A percentile compares a stretch with the other conserved stretches of the same genome.
phyloP scores from a whole-genome alignment of 2,888 invertebrate genomes.

The Julus scandinavius region DNA sequence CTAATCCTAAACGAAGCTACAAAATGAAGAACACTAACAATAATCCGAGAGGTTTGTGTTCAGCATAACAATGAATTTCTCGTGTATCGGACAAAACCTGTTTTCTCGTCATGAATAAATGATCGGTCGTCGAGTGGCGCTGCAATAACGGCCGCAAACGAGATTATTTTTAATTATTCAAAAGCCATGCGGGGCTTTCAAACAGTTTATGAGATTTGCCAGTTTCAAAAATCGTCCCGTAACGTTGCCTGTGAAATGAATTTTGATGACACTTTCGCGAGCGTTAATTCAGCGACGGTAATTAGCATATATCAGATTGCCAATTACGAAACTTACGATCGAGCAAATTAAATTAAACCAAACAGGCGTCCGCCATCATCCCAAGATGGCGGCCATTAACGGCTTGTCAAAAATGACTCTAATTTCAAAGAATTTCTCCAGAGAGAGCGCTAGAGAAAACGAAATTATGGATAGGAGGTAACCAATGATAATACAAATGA shows the following conservation, averaged over 20 bases:
- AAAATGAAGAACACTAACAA: neutral
- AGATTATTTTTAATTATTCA: constrained; percentile 33
- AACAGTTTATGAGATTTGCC: constrained; percentile 12
- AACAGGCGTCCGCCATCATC: neutral
- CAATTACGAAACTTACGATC: constrained; percentile 27
- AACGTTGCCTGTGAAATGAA: neutral
- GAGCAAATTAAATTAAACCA: neutral
- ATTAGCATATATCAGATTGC: constrained; percentile 33
- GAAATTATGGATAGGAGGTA: neutral
- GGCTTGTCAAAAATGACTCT: neutral
- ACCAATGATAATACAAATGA: too few relatives aligned
- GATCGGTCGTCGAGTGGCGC: neutral
- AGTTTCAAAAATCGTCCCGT: neutral
- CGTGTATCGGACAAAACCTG: neutral
- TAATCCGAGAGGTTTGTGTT: neutral
- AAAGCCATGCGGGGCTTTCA: neutral
- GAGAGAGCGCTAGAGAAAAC: neutral
- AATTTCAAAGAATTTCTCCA: constrained; percentile 13
- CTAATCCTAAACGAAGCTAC: too few relatives aligned
- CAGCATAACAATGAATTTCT: neutral
- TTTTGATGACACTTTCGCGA: neutral
- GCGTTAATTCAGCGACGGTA: neutral
- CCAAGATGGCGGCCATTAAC: neutral
- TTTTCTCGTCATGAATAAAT: neutral
- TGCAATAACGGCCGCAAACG: neutral